These are phyloP conservation scores for Ochotona curzoniae DNA, from an alignment of 2,113 vertebrate species.

Conservation along the genomic window DNA sequence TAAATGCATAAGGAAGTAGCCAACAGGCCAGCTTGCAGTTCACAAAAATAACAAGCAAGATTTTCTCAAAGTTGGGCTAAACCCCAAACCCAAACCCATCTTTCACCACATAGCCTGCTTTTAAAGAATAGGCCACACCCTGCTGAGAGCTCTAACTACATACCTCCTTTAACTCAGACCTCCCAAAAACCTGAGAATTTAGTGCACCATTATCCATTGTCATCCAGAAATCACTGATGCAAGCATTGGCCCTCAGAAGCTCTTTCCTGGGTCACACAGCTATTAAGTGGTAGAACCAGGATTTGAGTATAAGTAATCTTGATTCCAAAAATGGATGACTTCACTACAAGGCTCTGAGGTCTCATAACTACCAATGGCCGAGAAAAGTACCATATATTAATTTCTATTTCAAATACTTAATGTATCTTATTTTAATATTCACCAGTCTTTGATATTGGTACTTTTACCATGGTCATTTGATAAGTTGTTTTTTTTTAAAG, in stretches of 20 bases:
- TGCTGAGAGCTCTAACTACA: neutral
- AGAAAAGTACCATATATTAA: neutral
- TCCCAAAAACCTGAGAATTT: neutral
- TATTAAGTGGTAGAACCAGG: neutral
- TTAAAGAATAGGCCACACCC: neutral
- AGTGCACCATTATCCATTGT: neutral
- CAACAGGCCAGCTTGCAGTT: neutral
- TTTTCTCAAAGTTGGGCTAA: neutral
- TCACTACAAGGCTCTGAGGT: neutral
- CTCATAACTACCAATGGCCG: neutral
- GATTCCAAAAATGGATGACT: neutral
- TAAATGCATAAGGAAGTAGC: neutral
- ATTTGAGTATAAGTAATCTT: constrained; percentile 19
- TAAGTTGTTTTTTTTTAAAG: neutral
- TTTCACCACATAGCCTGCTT: fast-evolving
- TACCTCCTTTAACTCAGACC: neutral
- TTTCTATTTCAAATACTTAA: neutral
- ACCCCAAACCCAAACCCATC: neutral
- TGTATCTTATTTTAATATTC: neutral
- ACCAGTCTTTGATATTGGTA: neutral
- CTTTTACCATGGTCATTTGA: neutral
- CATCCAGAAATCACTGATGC: neutral
- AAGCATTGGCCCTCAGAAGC: neutral
- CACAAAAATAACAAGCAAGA: neutral
- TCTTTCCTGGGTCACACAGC: neutral